A percentile compares a stretch with the other conserved stretches of the same genome.
These are phyloP conservation scores for Dromococcyx pavoninus DNA, from an alignment of 2,797 vertebrate genomes.

Conservation along the genomic window DNA sequence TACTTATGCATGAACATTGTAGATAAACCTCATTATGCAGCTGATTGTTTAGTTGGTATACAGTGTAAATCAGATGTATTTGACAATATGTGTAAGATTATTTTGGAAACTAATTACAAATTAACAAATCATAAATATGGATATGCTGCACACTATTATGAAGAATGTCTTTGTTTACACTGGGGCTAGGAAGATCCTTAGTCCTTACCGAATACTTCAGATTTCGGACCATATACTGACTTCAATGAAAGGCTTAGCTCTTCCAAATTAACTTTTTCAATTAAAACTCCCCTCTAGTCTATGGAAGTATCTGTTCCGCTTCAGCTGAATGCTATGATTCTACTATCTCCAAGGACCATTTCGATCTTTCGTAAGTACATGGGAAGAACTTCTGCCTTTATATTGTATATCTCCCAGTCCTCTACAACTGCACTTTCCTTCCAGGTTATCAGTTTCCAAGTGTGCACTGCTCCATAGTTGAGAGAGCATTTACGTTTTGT, in stretches of 20 bases:
- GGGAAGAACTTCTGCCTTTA: background rate
- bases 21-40: conserved; percentile 17
- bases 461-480: background rate
- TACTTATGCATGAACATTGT: conserved; percentile 24
- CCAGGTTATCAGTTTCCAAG: background rate
- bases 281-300: background rate
- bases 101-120: conserved; percentile 44
- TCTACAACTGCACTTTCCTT: background rate
- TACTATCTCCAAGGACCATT: background rate
- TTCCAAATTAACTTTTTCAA: background rate
- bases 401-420: background rate
- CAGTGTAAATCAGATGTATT: conserved; percentile 26
- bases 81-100: conserved; percentile 28
- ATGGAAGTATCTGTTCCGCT: background rate
- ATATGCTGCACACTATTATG: background rate
- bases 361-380: background rate
- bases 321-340: background rate
- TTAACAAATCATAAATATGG: conserved; percentile 41
- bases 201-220: background rate
- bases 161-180: background rate
- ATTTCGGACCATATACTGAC: background rate
- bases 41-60: background rate
- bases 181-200: background rate
- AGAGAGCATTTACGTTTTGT: background rate
- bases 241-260: background rate